Evolutionary conservation across 2,113 vertebrate genomes (phyloP).

Genomic region (Aptenodytes forsteri): DNA sequence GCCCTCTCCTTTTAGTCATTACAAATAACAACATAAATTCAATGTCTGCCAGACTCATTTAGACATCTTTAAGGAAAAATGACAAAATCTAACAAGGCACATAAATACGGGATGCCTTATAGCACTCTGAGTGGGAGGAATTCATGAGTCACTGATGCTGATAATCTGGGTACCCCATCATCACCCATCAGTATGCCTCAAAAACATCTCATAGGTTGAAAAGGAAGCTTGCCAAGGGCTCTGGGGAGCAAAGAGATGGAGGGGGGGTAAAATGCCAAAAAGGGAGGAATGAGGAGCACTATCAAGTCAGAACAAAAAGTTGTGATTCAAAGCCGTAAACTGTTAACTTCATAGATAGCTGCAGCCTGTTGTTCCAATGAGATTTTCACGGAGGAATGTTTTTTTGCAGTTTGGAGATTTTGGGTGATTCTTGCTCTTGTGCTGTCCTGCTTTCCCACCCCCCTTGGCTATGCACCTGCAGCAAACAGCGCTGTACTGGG

Average conservation of each 20-base stretch:
- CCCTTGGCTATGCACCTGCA: background rate
- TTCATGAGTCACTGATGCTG: background rate
- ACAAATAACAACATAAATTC: background rate
- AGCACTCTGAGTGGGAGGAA: background rate
- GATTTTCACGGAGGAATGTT: background rate
- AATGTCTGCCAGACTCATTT: background rate
- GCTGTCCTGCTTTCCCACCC: background rate
- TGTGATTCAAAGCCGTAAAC: background rate
- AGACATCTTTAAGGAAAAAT: background rate
- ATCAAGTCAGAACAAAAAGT: background rate
- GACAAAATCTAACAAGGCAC: background rate
- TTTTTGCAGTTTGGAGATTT: background rate
- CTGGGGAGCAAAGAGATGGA: background rate
- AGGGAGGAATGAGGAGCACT: background rate
- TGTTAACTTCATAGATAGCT: background rate
- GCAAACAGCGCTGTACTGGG: rapidly evolving
- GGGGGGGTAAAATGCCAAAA: background rate
- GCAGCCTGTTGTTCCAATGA: background rate
- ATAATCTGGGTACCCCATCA: background rate
- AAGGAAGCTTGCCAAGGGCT: background rate
- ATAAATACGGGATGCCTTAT: background rate
- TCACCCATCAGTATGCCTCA: background rate
- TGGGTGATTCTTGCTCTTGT: background rate
- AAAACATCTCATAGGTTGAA: background rate
- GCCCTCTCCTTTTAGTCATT: conserved; percentile 11